Percentiles rank a stretch among this genome's conserved stretches.
These are phyloP conservation scores for Drosophila histrio DNA, from an alignment of 2,888 invertebrate genomes.

Conservation along the genomic window DNA sequence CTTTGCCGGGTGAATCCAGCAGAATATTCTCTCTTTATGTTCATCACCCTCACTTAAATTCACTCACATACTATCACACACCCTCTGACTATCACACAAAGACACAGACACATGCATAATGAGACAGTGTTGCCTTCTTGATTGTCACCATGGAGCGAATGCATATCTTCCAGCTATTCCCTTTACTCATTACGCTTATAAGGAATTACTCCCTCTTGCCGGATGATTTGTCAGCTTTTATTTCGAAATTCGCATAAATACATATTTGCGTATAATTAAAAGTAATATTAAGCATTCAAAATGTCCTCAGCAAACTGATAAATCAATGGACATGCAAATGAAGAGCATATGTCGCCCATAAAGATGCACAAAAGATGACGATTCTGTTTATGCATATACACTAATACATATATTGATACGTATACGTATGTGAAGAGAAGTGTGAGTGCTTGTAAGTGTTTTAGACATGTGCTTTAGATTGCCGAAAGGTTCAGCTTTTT, in stretches of 20 bases:
- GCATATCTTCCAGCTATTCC: conserved; percentile 14
- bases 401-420: background rate
- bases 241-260: conserved; percentile 46
- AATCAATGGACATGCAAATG: conserved; percentile 42
- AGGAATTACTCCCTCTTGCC: conserved; percentile 18
- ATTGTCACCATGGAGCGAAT: conserved; percentile 24
- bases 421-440: background rate
- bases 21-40: background rate
- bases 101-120: background rate
- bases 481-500: conserved; percentile 29
- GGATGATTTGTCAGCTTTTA: conserved; percentile 44
- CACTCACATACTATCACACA: background rate
- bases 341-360: conserved; percentile 61
- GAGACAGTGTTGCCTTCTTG: conserved; percentile 16
- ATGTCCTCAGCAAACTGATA: conserved; percentile 8
- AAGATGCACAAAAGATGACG: conserved; percentile 46
- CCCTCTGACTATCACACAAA: conserved; percentile 1
- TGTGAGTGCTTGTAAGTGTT: conserved; percentile 21
- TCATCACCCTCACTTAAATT: conserved; percentile 3
- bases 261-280: conserved; percentile 64
- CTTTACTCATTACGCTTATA: conserved; percentile 10
- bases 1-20: conserved; percentile 22
- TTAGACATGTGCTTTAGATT: conserved; percentile 7
- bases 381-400: conserved; percentile 5
- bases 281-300: conserved; percentile 33